A percentile compares a stretch with the other conserved stretches of the same genome.
Evolutionary conservation across 2,113 vertebrate species (phyloP).

Genomic region (Corythornis madagascariensis): DNA sequence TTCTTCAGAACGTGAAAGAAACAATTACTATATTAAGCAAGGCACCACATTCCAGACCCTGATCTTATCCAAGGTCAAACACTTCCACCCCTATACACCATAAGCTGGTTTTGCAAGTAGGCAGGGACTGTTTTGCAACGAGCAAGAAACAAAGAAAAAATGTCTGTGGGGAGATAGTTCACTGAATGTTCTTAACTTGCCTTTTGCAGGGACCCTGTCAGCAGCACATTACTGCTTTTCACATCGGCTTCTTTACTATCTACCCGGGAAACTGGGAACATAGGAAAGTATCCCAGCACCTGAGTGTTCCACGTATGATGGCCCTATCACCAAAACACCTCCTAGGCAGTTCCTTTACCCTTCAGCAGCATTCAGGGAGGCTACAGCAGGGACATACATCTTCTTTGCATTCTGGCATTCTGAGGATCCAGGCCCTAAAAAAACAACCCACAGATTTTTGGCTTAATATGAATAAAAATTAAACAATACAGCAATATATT

Average conservation of each 20-base stretch:
- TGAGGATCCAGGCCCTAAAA: neutral
- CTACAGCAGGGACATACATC: neutral
- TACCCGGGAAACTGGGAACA: neutral
- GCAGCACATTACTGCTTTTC: neutral
- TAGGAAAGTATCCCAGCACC: neutral
- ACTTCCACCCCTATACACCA: neutral
- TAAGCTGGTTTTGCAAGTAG: neutral
- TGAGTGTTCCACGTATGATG: no score
- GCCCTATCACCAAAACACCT: neutral
- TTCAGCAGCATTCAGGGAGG: neutral
- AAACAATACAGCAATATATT: neutral
- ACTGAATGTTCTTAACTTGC: neutral
- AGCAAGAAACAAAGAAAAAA: neutral
- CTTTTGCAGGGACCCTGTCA: neutral
- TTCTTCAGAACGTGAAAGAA: neutral
- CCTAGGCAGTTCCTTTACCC: neutral
- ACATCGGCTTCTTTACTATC: neutral
- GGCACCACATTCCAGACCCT: neutral
- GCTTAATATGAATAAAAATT: neutral
- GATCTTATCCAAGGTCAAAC: neutral
- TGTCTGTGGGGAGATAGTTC: neutral
- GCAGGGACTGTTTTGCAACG: neutral
- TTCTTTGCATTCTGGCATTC: neutral
- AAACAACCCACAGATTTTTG: neutral
- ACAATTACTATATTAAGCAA: neutral